Evolutionary conservation across 2,888 invertebrate species (phyloP).

Genomic region (Parnassius smintheus): DNA sequence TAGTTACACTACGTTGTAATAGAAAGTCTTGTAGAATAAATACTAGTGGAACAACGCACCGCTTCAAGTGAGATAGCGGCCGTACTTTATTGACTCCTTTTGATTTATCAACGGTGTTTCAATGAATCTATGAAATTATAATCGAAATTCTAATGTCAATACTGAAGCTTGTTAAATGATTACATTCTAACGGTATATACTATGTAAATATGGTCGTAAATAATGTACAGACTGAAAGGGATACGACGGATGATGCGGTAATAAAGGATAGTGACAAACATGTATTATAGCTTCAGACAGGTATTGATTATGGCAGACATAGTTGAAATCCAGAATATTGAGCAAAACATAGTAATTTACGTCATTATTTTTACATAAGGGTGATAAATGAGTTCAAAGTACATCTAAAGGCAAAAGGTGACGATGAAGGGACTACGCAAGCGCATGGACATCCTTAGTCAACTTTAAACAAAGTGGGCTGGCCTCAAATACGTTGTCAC

Average conservation of each 20-base stretch:
- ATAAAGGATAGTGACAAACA: background rate
- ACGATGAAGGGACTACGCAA: no score
- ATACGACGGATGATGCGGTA: background rate
- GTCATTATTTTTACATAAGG: no score
- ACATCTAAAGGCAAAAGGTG: no score
- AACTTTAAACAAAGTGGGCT: no score
- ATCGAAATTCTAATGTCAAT: constrained; percentile 27
- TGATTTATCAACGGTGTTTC: constrained; percentile 44
- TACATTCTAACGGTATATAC: constrained; percentile 19
- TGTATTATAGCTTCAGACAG: background rate
- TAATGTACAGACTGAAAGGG: constrained; percentile 3
- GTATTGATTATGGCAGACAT: background rate
- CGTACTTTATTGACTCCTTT: constrained; percentile 51
- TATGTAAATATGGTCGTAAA: constrained; percentile 10
- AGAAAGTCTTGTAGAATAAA: constrained; percentile 41
- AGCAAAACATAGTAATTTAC: no score
- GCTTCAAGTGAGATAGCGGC: constrained; percentile 51
- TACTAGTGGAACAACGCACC: constrained; percentile 57
- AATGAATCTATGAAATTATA: constrained; percentile 31
- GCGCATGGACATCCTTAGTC: no score
- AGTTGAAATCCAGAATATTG: no score
- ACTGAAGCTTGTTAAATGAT: constrained; percentile 22
- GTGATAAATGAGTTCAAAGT: no score
- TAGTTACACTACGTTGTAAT: constrained; percentile 40
- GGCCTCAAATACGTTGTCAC: no score